Evolutionary conservation across 2,888 invertebrate species (phyloP), one percentile per base, ranked within the genome.

Genomic region (Drosophila mettleri): DNA sequence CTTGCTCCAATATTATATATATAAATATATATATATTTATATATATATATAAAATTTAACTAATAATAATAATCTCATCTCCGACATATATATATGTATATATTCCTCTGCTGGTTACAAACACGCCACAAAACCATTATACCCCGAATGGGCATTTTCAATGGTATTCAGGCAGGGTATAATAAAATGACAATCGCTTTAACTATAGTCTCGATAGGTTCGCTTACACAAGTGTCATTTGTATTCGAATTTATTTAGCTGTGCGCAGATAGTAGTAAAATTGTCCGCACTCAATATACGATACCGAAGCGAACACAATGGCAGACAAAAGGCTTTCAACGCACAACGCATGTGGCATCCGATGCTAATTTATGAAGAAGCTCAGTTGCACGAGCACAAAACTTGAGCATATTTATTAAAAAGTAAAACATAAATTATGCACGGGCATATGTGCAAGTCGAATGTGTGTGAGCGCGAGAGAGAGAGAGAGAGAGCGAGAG

Each of bases 391-490:
- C 59, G 34, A 45, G 36, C 46, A 51, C 45, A 57, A 69, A 48
- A 66, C 58, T 63, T 46, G 39, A 54, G 65, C 58, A 71, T 69
- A 74, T 86, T 74, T 77, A 80, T 57, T 58, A 57, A 65, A 70
- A 69, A 76, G 61, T 63, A 65, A 59, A 62, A 72, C 78, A 82
- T 82, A 80, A 82, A 84, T 86, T 86, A 80, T 74, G 64, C 61
- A 71, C 63, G 48, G 69, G 48, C 86, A 77, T 76, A 69, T 74
- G 64, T 79, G 64, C 72, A 66, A 66, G 63, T 62, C 61, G 59
- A 64, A 45, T 51, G 34, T 43, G 45, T 16, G 31, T 5, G n/a
- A n/a, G n/a, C 22, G 10, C 14, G 14, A 7, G 22, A 38, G 36
- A 22, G 12, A 27, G 22, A 45, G 5, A 31, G 24, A 16, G 12